Evolutionary conservation across 2,113 vertebrate genomes (phyloP).

Genomic region (Ceuthmochares aereus): DNA sequence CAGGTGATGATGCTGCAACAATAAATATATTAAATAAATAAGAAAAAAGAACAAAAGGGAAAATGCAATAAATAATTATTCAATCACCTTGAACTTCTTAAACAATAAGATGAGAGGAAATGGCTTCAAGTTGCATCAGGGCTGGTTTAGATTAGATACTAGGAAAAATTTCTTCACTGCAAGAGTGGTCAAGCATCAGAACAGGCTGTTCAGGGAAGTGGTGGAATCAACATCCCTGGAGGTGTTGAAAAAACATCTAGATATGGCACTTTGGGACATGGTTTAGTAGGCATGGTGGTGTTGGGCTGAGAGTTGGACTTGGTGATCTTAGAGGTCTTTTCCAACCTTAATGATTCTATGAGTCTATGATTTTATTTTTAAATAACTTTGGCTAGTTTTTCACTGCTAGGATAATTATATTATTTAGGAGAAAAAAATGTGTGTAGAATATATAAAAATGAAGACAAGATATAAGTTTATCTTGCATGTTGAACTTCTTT

Average conservation of each 20-base stretch:
- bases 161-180: neutral
- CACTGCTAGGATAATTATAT: too few species aligned
- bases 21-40: neutral
- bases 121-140: neutral
- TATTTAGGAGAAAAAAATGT: neutral
- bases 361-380: neutral
- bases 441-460: neutral
- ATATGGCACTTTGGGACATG: neutral
- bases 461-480: neutral
- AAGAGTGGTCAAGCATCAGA: neutral
- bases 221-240: neutral
- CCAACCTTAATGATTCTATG: neutral
- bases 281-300: neutral
- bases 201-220: neutral
- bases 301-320: neutral
- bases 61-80: neutral
- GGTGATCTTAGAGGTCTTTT: neutral
- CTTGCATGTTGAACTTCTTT: neutral
- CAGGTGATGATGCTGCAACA: neutral
- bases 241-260: neutral
- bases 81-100: neutral
- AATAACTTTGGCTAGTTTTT: neutral
- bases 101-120: neutral
- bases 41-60: neutral
- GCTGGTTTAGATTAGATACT: neutral